These are phyloP conservation scores for Lethenteron reissneri DNA, from an alignment of 2,113 vertebrate species.

Conservation along the genomic window DNA sequence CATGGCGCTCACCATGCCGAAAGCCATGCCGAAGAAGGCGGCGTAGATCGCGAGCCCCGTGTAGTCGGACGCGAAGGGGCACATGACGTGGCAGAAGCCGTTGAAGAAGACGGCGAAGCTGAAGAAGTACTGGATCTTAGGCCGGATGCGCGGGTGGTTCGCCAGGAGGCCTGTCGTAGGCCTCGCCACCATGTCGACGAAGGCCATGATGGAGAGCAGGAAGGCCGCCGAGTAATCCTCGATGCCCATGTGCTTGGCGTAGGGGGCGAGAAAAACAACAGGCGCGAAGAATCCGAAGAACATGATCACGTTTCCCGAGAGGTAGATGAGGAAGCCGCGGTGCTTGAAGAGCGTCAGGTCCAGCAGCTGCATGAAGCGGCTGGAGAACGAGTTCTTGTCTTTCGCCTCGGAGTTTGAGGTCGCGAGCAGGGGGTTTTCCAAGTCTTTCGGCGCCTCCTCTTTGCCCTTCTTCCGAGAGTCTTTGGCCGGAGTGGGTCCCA, in stretches of 20 bases:
- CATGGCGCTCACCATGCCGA: slow-evolving; percentile 83
- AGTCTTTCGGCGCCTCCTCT: too few species aligned
- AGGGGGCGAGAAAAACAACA: slow-evolving; percentile 71
- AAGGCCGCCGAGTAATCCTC: slow-evolving; percentile 77
- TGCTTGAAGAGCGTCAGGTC: slow-evolving; percentile 82
- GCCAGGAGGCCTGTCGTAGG: slow-evolving; percentile 64
- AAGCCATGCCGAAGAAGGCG: slow-evolving; percentile 76
- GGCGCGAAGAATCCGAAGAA: slow-evolving; percentile 87
- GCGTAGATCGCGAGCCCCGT: slow-evolving; percentile 56
- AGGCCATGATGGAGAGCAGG: slow-evolving; percentile 68
- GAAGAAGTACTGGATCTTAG: slow-evolving; percentile 85
- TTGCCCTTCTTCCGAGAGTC: too few species aligned
- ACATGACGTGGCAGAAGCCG: slow-evolving; percentile 62
- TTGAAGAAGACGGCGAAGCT: slow-evolving; percentile 69
- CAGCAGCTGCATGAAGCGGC: slow-evolving; percentile 15
- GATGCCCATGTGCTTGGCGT: slow-evolving; percentile 67
- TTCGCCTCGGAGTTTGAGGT: too few species aligned
- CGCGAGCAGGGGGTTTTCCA: too few species aligned
- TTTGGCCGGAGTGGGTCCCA: not conserved
- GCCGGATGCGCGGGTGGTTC: slow-evolving; percentile 52
- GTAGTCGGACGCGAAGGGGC: slow-evolving; percentile 47
- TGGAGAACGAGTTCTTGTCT: not conserved
- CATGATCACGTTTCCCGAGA: slow-evolving; percentile 86
- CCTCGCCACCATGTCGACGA: slow-evolving; percentile 83
- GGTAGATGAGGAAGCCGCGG: slow-evolving; percentile 79